Base-by-base conservation (phyloP, 2,888 invertebrate genomes). In the Heteropelma amictum region DNA sequence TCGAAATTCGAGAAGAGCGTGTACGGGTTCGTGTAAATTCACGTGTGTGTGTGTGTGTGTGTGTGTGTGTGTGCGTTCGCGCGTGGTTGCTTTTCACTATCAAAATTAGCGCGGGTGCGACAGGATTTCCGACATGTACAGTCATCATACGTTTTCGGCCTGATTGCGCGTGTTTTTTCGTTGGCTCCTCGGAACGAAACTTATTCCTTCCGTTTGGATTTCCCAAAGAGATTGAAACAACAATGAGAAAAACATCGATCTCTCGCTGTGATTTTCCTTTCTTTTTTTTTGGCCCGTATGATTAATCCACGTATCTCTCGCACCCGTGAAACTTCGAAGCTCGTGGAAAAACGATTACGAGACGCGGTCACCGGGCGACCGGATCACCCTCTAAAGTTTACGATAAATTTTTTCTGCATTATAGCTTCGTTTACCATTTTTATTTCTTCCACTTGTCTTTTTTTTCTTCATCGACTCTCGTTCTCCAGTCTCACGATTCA, bases 301-400 rank as follows among this genome's bases (percentile, higher is more conserved):
- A n/a, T n/a, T n/a, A n/a, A n/a, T 10, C 23, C 6, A 21, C 7
- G n/a, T 53, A 10, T 53, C 40, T 81, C 79, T 80, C 81, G 81
- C 84, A 83, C 81, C 81, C 81, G 78, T 84, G 84, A 74, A 81
- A 85, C 81, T 84, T 84, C 83, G 82, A 84, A 65, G 77, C 79
- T 77, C 77, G 80, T n/a, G n/a, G n/a, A n/a, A n/a, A 76, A 78
- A 84, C 83, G 84, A 79, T 80, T 82, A 82, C 80, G 81, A 80
- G 85, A 83, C 81, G 81, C 82, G 83, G 84, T 87, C 87, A 87
- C 85, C 86, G 84, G 81, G 77, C 86, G 86, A 84, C 85, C 86
- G 79, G 80, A 83, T 82, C 83, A 81, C 82, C 81, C 76, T 75
- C 79, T 81, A 75, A 81, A 85, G 84, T 84, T 82, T 85, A 83